Conservation (phyloP, 2,888 invertebrate species). For the Drosophila parthenogenetica region DNA sequence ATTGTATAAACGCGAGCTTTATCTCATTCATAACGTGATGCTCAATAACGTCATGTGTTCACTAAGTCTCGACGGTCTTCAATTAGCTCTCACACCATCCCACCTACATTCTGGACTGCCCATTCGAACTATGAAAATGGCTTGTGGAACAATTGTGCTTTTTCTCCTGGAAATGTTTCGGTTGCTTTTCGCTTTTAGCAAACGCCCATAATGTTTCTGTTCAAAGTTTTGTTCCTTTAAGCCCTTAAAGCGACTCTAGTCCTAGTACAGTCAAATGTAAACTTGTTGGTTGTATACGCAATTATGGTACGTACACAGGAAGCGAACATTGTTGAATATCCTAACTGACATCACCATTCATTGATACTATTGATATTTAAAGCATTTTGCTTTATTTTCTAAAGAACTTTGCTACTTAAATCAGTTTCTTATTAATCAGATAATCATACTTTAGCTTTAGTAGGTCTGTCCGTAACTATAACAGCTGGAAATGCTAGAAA, state of each 20-base stretch:
- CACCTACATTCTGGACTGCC: neutral
- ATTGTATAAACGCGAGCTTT: conserved; percentile 39
- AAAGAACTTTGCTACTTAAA: no score
- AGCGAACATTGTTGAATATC: neutral
- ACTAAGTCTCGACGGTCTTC: conserved; percentile 39
- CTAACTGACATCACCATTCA: neutral
- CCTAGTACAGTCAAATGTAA: conserved; percentile 20
- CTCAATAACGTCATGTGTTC: conserved; percentile 74
- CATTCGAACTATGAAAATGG: neutral
- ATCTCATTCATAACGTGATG: conserved; percentile 78
- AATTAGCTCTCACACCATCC: conserved; percentile 35
- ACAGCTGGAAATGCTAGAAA: no score
- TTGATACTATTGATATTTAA: neutral
- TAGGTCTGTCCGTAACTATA: no score
- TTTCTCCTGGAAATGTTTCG: conserved; percentile 32
- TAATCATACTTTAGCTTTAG: no score
- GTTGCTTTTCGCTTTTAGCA: conserved; percentile 29
- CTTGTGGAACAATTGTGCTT: conserved; percentile 26
- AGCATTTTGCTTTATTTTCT: no score
- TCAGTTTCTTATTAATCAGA: no score
- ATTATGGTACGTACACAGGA: neutral
- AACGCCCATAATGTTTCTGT: conserved; percentile 61
- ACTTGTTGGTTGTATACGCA: conserved; percentile 9
- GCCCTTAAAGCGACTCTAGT: conserved; percentile 27
- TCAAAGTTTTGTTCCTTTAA: conserved; percentile 56